phyloP scores from a whole-genome alignment of 2,888 invertebrate species.

The Bedellia somnulentella region DNA sequence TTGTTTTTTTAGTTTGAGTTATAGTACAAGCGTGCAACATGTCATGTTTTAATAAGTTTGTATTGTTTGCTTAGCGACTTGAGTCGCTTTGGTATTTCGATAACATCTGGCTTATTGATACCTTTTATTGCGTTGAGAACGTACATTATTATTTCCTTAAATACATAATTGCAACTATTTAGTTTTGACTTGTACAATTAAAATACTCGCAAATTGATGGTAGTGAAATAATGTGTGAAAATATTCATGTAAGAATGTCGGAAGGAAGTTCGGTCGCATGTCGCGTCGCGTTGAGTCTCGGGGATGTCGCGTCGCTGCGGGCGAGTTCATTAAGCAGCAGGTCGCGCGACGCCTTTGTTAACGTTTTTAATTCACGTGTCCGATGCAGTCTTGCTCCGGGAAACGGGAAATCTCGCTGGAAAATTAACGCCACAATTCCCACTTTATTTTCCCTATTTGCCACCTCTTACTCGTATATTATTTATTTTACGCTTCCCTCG shows the following conservation, averaged over 20 bases:
- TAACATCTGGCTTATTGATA: too few species aligned
- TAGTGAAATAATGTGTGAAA: too few species aligned
- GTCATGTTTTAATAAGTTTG: too few species aligned
- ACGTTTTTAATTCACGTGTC: constrained; percentile 60
- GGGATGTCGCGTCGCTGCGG: constrained; percentile 14
- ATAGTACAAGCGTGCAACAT: too few species aligned
- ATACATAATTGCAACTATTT: too few species aligned
- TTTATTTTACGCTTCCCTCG: constrained; percentile 53
- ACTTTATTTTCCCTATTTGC: constrained; percentile 31
- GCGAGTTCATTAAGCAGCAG: constrained; percentile 45
- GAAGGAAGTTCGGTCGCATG: neutral
- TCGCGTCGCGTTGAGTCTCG: neutral
- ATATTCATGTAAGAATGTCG: neutral
- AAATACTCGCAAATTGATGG: too few species aligned
- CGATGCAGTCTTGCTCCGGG: constrained; percentile 34
- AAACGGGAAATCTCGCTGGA: constrained; percentile 56
- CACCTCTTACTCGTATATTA: constrained; percentile 44
- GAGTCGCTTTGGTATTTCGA: too few species aligned
- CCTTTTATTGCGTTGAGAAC: too few species aligned
- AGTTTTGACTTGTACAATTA: too few species aligned
- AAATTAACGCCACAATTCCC: constrained; percentile 56
- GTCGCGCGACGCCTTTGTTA: constrained; percentile 48
- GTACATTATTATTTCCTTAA: too few species aligned
- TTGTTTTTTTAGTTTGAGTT: too few species aligned
- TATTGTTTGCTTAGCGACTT: too few species aligned